These are phyloP conservation scores for Oncopodura yosiiana DNA, from an alignment of 1,140 invertebrate species.

Conservation along the genomic window DNA sequence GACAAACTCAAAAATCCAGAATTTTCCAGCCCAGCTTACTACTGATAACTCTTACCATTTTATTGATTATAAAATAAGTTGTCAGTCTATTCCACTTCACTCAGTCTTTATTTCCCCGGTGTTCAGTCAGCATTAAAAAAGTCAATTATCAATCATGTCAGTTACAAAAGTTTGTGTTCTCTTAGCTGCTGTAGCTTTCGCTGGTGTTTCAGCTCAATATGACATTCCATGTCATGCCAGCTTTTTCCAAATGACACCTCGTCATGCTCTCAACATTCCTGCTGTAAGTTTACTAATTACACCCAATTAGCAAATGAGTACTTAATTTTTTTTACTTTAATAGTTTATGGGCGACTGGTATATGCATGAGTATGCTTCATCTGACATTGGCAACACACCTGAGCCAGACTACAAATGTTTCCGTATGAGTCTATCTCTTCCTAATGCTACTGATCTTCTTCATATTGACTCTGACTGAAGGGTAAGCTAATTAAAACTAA, in stretches of 20 bases:
- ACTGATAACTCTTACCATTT: too few relatives aligned
- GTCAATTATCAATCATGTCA: too few relatives aligned
- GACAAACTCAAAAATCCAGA: too few relatives aligned
- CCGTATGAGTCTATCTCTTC: neutral
- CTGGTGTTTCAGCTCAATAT: neutral
- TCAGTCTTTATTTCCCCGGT: too few relatives aligned
- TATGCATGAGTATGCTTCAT: conserved; percentile 7
- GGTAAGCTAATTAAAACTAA: neutral
- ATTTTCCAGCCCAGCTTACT: too few relatives aligned
- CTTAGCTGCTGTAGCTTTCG: neutral
- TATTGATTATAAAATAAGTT: too few relatives aligned
- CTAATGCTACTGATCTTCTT: neutral
- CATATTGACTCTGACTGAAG: neutral
- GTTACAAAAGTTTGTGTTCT: too few relatives aligned
- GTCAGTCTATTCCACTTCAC: too few relatives aligned
- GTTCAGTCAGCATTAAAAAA: too few relatives aligned
- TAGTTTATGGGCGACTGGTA: conserved; percentile 24
- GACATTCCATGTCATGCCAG: conserved; percentile 8
- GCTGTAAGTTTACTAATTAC: conserved; percentile 4
- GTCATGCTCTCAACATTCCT: conserved; percentile 18
- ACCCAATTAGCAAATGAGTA: neutral
- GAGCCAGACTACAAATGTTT: conserved; percentile 8
- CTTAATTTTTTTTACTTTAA: neutral
- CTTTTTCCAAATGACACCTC: conserved; percentile 16
- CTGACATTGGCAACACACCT: conserved; percentile 19